Base-by-base conservation (phyloP, 2,113 vertebrate species). In the Elachura formosa region DNA sequence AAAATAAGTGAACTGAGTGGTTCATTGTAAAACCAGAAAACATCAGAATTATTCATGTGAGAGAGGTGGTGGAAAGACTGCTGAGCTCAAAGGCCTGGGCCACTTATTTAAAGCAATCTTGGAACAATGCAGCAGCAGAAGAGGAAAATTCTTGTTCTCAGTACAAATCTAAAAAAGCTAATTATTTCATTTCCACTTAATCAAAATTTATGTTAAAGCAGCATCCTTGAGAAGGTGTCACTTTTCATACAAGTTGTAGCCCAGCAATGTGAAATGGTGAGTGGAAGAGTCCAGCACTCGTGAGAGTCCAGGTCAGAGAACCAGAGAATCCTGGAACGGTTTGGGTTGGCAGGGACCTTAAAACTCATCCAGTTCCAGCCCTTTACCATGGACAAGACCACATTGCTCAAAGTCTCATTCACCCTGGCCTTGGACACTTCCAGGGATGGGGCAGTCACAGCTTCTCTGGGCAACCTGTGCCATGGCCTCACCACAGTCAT, bases 221-320 rank as follows among this genome's bases (percentile, higher is more conserved):
- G 52, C 54, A 51, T 45, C 79, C 49, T 61, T 24, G 25, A 51
- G 75, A 43, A 41, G 16, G 16, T 10, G 34, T 8, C 10, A 1
- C 20, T 73, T 64, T 68, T 52, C 25, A 13, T 24, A 38, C 29
- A 10, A 2, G 34, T 3, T 33, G 41, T 52, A 26, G 8, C 49
- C 18, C 69, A 34, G 58, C 31, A 67, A 14, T 1, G 1, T 0
- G 1, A 12, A 67, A 38, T 10, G 4, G n/a, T 11, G 49, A 38
- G 41, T 33, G 29, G 64, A 63, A 78, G 51, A 78, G 48, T 23
- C 43, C 34, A 33, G n/a, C 3, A 0, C 17, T 6, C 11, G 5
- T 9, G 10, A 61, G 36, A 26, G 40, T 43, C 33, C 19, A 7
- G 3, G 22, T 40, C 21, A 61, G 15, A 54, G 24, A 74, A 24